Conservation (phyloP, 2,113 vertebrate genomes). For the Sphyrna mokarran region DNA sequence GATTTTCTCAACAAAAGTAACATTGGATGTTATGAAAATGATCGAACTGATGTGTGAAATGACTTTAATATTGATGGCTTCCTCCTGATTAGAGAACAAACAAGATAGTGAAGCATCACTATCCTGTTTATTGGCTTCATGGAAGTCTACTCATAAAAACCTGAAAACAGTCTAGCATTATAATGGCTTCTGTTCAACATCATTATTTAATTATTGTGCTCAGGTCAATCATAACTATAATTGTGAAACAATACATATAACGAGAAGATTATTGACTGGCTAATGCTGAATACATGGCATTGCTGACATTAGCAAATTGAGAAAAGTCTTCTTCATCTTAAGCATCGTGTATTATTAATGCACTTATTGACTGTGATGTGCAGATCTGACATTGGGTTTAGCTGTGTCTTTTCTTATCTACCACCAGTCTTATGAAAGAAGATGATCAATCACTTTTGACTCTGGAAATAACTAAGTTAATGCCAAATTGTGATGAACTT, state of each 20-base stretch:
- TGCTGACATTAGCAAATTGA: constrained; percentile 16
- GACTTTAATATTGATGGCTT: background rate
- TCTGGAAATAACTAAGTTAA: background rate
- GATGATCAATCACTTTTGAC: background rate
- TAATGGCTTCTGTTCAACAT: background rate
- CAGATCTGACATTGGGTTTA: constrained; percentile 1
- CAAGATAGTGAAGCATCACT: background rate
- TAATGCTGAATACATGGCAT: background rate
- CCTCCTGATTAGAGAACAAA: background rate
- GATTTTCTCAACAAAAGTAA: background rate
- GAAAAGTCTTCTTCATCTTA: background rate
- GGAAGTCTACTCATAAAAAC: background rate
- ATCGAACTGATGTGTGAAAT: background rate
- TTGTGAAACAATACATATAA: background rate
- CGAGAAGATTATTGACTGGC: background rate
- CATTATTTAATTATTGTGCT: background rate
- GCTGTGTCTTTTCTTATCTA: background rate
- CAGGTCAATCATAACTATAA: background rate
- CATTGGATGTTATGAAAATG: constrained; percentile 14
- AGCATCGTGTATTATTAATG: background rate
- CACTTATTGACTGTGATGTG: background rate
- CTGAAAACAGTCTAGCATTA: background rate
- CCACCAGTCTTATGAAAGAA: background rate
- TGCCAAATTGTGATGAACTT: constrained; percentile 7
- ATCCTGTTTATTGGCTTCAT: background rate